Evolutionary conservation across 2,888 invertebrate genomes (phyloP), one percentile per base, ranked within the genome.

Genomic region (Osmoderma eremita): DNA sequence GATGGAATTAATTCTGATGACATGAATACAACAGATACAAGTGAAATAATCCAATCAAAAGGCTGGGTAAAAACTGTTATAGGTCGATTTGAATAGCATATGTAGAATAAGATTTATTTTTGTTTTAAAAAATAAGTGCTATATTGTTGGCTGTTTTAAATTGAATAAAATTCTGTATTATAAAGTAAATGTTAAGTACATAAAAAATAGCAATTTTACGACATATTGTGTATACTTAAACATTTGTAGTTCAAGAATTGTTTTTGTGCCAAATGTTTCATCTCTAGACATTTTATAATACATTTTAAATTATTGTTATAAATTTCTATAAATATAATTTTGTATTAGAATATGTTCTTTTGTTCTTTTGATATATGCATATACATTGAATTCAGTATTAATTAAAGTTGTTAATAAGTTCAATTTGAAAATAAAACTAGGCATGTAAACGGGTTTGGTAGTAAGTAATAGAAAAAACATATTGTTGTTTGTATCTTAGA

Each of bases 11-110:
- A 18, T 45, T 18, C 24, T 24, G 45, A 18, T 18, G 58, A 61
- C 20, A 30, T 24, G 2, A 45, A 53, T 12, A 54, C 49, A 38
- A 62, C 49, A 13, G 71, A 71, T 38, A 68, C 64, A 13, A 67
- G 64, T 48, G 62, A 68, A 22, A 61, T 54, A 18, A 45, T 61
- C 36, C 68, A 68, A 39, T 78, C 82, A 3, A 86, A 87, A 81
- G 88, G 88, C 74, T 91, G 91, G 91, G 91, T 91, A 0, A 90
- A 89, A 76, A 88, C 91, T 75, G 89, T 91, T 75, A 89, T 91
- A 12, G 90, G 88, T 73, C 88, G 90, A 83, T 88, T 91, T 77
- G 90, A 91, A 85, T 88, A 63, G 15, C 63, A 36, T 51, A 39
- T 36, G 41, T 50, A 24, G 24, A 63, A 38, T 36, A 41, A 63